These are phyloP conservation scores for Sphenodon punctatus DNA, from an alignment of 2,797 vertebrate genomes.

Conservation along the genomic window DNA sequence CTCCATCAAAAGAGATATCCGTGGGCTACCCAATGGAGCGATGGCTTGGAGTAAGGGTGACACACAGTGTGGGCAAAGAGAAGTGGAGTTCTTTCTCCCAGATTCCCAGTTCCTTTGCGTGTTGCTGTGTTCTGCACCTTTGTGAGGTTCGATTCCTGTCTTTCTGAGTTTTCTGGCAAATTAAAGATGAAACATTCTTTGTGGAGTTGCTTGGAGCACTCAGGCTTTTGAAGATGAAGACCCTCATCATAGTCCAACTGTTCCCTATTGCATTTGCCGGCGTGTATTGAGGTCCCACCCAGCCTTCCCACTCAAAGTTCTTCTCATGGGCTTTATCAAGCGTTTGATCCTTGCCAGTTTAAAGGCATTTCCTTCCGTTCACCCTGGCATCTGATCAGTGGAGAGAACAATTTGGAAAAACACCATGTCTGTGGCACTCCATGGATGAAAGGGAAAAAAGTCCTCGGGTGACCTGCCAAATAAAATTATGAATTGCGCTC, in stretches of 20 bases:
- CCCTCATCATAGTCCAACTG: neutral
- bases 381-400: neutral
- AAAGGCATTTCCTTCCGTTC: neutral
- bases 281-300: neutral
- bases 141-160: neutral
- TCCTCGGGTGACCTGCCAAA: neutral
- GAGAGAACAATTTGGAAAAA: neutral
- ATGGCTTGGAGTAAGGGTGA: constrained; percentile 53
- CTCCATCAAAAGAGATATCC: neutral
- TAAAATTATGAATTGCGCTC: neutral
- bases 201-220: neutral
- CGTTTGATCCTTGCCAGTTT: neutral
- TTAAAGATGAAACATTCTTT: neutral
- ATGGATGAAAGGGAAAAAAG: neutral
- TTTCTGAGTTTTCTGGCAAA: neutral
- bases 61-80: constrained; percentile 66
- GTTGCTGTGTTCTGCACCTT: neutral
- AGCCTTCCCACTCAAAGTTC: fast-evolving
- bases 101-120: neutral
- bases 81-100: constrained; percentile 47
- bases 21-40: neutral
- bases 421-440: neutral
- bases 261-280: fast-evolving
- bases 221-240: neutral
- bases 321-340: neutral